phyloP scores from a whole-genome alignment of 2,113 vertebrate species.

The Petrocephalus zakoni region DNA sequence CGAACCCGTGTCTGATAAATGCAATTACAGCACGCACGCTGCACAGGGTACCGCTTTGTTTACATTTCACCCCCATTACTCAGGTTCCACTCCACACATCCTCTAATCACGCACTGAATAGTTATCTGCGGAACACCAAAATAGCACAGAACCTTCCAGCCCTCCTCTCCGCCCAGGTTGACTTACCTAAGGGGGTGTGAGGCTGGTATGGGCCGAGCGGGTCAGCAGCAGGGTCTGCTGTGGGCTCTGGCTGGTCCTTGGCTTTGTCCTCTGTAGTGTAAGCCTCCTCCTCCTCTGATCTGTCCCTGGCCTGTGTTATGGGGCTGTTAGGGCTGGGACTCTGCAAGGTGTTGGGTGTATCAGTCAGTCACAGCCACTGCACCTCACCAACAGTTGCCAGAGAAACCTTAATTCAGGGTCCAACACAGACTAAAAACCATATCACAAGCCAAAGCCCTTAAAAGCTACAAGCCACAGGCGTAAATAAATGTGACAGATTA shows the following conservation, averaged over 20 bases:
- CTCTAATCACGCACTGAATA: not conserved
- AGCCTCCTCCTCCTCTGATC: not conserved
- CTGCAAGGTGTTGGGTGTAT: not conserved
- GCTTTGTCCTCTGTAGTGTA: not conserved
- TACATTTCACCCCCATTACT: not conserved
- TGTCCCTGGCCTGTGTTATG: not conserved
- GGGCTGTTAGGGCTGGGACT: not conserved
- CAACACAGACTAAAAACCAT: not conserved
- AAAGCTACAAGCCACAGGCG: not conserved
- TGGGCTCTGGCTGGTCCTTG: not conserved
- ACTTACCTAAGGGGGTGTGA: not conserved
- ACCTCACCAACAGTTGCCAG: not conserved
- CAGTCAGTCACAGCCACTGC: not conserved
- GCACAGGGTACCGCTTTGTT: slow-evolving; percentile 20
- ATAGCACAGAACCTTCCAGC: not conserved
- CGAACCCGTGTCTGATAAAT: too few relatives aligned
- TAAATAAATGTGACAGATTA: not conserved
- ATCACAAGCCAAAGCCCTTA: not conserved
- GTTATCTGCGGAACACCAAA: not conserved
- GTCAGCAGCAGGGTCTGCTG: not conserved
- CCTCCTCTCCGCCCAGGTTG: not conserved
- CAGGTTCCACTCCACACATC: slow-evolving; percentile 38
- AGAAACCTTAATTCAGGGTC: not conserved
- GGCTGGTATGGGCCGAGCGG: not conserved
- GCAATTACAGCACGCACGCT: not conserved